Percentiles rank a stretch among this genome's conserved stretches.
Evolutionary conservation across 2,797 vertebrate genomes (phyloP).

Genomic region (Ateles fusciceps): DNA sequence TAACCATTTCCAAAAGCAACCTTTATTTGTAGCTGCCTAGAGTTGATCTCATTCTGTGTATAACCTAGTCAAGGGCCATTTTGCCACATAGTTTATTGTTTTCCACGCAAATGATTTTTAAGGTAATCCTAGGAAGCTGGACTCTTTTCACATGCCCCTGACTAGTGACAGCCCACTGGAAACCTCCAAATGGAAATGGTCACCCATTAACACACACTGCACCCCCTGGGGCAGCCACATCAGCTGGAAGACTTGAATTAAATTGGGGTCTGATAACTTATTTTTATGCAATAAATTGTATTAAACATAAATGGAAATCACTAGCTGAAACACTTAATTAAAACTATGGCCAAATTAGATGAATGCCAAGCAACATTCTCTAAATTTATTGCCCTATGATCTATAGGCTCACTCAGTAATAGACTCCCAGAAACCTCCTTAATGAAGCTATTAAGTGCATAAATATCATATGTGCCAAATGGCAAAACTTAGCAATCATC

Average conservation of each 20-base stretch:
- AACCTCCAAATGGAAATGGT: neutral
- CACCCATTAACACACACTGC: neutral
- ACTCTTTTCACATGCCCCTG: neutral
- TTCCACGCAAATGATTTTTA: fast-evolving
- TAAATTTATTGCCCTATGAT: conserved; percentile 69
- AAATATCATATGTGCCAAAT: conserved; percentile 67
- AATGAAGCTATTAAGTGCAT: conserved; percentile 71
- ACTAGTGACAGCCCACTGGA: neutral
- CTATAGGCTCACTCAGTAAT: conserved; percentile 56
- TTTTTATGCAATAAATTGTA: conserved; percentile 69
- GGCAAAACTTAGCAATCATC: conserved; percentile 47
- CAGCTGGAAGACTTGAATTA: neutral
- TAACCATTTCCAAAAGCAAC: neutral
- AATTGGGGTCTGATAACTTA: conserved; percentile 60
- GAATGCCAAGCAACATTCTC: conserved; percentile 55
- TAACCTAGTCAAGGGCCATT: fast-evolving
- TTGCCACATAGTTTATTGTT: neutral
- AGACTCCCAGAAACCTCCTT: conserved; percentile 60
- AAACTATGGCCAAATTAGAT: conserved; percentile 66
- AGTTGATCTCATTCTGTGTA: fast-evolving
- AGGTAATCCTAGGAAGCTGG: fast-evolving
- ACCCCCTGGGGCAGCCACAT: neutral
- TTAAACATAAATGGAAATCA: conserved; percentile 73
- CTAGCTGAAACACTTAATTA: conserved; percentile 77
- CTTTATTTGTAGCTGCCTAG: neutral